Evolutionary conservation across 2,888 invertebrate species (phyloP).

Genomic region (Shargacucullia verbasci): DNA sequence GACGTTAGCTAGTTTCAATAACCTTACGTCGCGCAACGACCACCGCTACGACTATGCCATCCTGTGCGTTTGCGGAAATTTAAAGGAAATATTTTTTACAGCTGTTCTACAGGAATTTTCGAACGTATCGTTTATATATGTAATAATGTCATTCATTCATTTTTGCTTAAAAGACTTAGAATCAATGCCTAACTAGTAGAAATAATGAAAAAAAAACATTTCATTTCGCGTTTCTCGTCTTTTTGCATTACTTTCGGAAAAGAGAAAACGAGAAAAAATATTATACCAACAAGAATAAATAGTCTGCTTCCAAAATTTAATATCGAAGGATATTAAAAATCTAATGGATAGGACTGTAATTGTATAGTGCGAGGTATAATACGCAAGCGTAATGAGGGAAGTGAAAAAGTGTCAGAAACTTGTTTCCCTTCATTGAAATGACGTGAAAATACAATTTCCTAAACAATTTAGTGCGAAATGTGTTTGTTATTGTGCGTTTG

Average conservation of each 20-base stretch:
- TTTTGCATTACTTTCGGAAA: slow-evolving; percentile 57
- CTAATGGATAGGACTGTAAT: slow-evolving; percentile 27
- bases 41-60: no score
- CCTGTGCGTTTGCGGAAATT: no score
- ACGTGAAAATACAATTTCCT: slow-evolving; percentile 67
- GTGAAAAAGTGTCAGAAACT: slow-evolving; percentile 67
- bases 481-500: slow-evolving; percentile 59
- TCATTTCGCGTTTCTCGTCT: slow-evolving; percentile 49
- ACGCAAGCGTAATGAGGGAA: slow-evolving; percentile 51
- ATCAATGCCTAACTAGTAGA: slow-evolving; percentile 6
- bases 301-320: slow-evolving; percentile 27
- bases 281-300: slow-evolving; percentile 24
- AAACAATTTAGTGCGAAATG: slow-evolving; percentile 62
- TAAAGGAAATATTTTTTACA: background rate
- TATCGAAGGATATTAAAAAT: slow-evolving; percentile 30
- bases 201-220: slow-evolving; percentile 33
- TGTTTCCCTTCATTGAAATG: slow-evolving; percentile 65
- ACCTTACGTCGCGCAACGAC: no score
- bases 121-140: slow-evolving; percentile 13
- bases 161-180: slow-evolving; percentile 28
- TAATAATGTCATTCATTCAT: slow-evolving; percentile 11
- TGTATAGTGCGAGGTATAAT: slow-evolving; percentile 22
- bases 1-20: no score
- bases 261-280: slow-evolving; percentile 52
- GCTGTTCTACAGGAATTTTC: slow-evolving; percentile 3